phyloP scores from a whole-genome alignment of 64 coral and sea anemone genomes.

The Stichodactyla mertensii region DNA sequence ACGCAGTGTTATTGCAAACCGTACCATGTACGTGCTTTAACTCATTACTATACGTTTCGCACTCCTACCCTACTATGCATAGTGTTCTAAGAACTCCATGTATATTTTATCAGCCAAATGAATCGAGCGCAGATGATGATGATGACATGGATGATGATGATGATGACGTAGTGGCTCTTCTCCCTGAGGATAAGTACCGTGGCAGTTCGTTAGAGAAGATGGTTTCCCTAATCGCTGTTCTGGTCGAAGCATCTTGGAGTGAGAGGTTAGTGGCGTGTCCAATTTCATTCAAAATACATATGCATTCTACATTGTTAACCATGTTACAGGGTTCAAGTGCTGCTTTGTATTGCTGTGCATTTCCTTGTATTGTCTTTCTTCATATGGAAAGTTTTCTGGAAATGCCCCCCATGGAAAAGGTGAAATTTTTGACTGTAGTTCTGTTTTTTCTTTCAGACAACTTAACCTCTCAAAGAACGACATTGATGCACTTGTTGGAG shows the following conservation, averaged over 20 bases:
- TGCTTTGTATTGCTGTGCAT: no score
- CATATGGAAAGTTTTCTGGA: not conserved
- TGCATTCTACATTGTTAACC: no score
- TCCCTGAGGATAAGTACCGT: constrained; percentile 94
- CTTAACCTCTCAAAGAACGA: constrained; percentile 86
- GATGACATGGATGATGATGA: constrained; percentile 97
- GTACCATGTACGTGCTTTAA: no score
- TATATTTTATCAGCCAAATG: constrained; percentile 17
- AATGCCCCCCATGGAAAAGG: not conserved
- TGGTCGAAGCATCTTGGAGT: constrained; percentile 79
- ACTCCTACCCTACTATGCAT: no score
- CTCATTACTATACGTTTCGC: no score
- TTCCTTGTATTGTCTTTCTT: no score
- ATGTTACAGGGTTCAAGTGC: no score
- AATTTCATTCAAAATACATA: not conserved
- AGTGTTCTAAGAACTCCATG: no score
- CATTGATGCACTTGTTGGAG: constrained; percentile 68
- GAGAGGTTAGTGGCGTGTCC: constrained; percentile 44
- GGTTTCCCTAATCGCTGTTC: constrained; percentile 81
- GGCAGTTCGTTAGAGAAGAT: constrained; percentile 86
- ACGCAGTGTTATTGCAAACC: no score
- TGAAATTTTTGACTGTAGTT: not conserved
- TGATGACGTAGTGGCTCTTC: constrained; percentile 87
- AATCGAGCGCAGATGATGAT: constrained; percentile 65
- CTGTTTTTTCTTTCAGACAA: constrained; percentile 35